These are phyloP conservation scores for Leistus spinibarbis DNA, from an alignment of 2,888 invertebrate genomes.

Conservation along the genomic window DNA sequence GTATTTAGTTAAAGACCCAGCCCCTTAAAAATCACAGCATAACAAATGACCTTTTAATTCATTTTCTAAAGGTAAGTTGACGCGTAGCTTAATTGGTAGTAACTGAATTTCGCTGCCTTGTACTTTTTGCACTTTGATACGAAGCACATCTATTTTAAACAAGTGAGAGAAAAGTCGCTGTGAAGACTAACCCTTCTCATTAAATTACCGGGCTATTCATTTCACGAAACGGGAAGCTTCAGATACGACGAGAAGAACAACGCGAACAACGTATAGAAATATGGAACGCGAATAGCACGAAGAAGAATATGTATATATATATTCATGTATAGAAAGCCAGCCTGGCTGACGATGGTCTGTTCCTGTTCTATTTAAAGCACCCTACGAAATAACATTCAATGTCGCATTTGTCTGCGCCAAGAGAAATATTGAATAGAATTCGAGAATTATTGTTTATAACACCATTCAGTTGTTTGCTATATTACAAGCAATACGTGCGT, in stretches of 20 bases:
- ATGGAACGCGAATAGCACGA: not conserved
- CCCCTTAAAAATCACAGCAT: too few relatives aligned
- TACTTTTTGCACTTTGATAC: not conserved
- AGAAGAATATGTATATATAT: not conserved
- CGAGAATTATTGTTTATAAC: too few relatives aligned
- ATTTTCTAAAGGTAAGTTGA: not conserved
- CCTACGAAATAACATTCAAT: too few relatives aligned
- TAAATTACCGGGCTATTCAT: slow-evolving; percentile 10
- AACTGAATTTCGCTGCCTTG: too few relatives aligned
- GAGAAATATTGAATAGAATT: too few relatives aligned
- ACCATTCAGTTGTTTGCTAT: too few relatives aligned
- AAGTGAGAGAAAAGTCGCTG: not conserved
- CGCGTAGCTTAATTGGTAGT: not conserved
- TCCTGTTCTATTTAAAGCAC: not conserved
- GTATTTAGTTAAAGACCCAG: too few relatives aligned
- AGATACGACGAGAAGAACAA: not conserved
- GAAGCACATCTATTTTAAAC: not conserved
- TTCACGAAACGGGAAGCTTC: not conserved
- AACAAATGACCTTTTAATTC: too few relatives aligned
- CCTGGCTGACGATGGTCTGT: not conserved
- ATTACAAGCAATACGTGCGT: too few relatives aligned
- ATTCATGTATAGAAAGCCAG: too few relatives aligned
- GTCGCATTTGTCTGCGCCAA: too few relatives aligned
- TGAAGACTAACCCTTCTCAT: slow-evolving; percentile 1
- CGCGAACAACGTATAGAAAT: not conserved